phyloP scores from a whole-genome alignment of 2,113 vertebrate species.

The Phaetusa simplex region DNA sequence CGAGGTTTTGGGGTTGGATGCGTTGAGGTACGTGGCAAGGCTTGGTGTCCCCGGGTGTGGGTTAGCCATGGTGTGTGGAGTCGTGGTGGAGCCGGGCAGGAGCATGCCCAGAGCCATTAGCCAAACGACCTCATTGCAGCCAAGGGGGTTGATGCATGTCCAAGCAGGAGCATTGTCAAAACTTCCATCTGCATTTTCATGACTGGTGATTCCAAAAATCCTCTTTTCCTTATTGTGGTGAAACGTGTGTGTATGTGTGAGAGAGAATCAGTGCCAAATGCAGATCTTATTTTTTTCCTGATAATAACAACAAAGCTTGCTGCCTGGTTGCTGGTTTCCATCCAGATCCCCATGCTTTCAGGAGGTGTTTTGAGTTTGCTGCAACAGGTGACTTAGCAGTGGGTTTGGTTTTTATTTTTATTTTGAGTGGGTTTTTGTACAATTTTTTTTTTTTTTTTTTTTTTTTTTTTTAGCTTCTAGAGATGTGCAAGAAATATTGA shows the following conservation, averaged over 20 bases:
- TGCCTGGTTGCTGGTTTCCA: background rate
- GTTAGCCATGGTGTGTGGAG: background rate
- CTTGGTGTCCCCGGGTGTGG: background rate
- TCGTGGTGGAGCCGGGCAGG: background rate
- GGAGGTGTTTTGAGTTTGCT: background rate
- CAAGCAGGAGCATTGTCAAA: background rate
- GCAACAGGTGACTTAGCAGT: background rate
- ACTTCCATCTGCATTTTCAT: background rate
- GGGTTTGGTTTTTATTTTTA: background rate
- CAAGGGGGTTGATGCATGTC: background rate
- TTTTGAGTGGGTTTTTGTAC: background rate
- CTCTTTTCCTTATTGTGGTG: background rate
- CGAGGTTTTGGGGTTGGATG: background rate
- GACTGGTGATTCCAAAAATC: background rate
- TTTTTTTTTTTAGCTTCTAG: background rate
- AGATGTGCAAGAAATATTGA: background rate
- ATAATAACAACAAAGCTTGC: background rate
- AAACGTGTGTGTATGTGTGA: background rate
- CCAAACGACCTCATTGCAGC: rapidly evolving
- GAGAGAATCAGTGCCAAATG: background rate
- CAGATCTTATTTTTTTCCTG: background rate
- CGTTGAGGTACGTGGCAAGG: rapidly evolving
- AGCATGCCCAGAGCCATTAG: rapidly evolving
- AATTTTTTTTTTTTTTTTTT: background rate
- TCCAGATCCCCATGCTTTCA: background rate